Evolutionary conservation across 2,888 invertebrate genomes (phyloP).

Genomic region (Nasonovia ribisnigri): DNA sequence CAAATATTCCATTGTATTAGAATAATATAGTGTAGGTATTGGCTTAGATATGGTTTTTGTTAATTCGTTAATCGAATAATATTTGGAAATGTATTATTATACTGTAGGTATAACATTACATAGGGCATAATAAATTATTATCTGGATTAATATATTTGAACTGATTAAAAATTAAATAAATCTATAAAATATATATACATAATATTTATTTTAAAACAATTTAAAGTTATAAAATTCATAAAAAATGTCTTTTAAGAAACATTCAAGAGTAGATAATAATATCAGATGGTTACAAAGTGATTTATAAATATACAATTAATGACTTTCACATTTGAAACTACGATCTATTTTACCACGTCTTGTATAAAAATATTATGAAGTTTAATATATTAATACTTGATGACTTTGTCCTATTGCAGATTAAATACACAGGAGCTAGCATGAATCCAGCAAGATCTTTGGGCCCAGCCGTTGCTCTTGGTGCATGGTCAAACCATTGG

Average conservation of each 20-base stretch:
- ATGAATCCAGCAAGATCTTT: slow-evolving; percentile 94
- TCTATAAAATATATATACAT: neutral
- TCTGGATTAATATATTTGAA: neutral
- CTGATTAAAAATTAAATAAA: neutral
- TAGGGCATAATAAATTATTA: neutral
- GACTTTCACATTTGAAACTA: neutral
- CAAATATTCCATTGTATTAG: neutral
- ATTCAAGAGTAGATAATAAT: neutral
- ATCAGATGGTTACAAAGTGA: neutral
- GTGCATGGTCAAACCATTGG: slow-evolving; percentile 85
- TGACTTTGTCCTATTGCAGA: slow-evolving; percentile 69
- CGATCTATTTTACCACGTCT: neutral
- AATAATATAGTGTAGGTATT: neutral
- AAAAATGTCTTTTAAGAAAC: neutral
- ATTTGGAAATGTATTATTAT: neutral
- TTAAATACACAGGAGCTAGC: slow-evolving; percentile 82
- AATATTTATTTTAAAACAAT: neutral
- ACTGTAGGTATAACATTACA: neutral
- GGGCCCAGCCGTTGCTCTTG: slow-evolving; percentile 85
- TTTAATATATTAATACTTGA: neutral
- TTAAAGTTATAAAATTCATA: neutral
- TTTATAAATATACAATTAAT: neutral
- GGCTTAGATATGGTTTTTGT: neutral
- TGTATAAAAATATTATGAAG: neutral
- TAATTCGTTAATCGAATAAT: neutral